Base-by-base conservation (phyloP, 2,797 vertebrate genomes). In the Chanos chanos region DNA sequence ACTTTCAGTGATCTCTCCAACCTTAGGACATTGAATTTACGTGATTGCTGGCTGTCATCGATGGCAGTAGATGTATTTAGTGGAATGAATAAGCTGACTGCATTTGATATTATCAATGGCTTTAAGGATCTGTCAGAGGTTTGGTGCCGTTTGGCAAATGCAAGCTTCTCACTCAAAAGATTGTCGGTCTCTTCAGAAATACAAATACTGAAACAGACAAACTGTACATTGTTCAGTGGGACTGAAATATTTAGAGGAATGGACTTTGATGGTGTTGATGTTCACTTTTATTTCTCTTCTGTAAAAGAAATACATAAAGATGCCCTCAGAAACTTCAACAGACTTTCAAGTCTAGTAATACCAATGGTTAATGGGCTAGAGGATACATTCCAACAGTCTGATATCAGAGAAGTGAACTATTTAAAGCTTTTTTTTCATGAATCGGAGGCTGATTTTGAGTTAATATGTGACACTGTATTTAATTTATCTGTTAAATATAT, bases 91-190 rank as follows among this genome's bases (percentile, higher is more conserved):
- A 24, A 37, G 39, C 12, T 66, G 5, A 19, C 59, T 19, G 15
- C 1, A 1, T 3, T 44, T 19, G 5, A 0, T 0, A 10, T 37
- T 34, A 0, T 0, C 0, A 2, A 5, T 15, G 5, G 2, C 5
- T 22, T 4, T 5, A 8, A 50, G 0, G 21, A 45, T n/a, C 30
- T 66, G 7, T 60, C 64, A 18, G 48, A 51, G 3, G 5, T 66
- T 6, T 4, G 36, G 25, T 65, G 62, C 27, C 56, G 62, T 50
- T 25, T 65, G 27, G 18, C 28, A 8, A 40, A 56, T 25, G 36
- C 37, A 3, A n/a, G n/a, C n/a, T 33, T 19, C 7, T 33, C 52
- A 0, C 50, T 64, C 10, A 24, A 21, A 0, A 1, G 8, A 3
- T 13, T 64, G 30, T 0, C 4, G 1, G 5, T 64, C 3, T 1